Percentiles rank a stretch among this genome's conserved stretches.
phyloP scores from a whole-genome alignment of 2,888 invertebrate genomes.

The Bimastos eiseni region DNA sequence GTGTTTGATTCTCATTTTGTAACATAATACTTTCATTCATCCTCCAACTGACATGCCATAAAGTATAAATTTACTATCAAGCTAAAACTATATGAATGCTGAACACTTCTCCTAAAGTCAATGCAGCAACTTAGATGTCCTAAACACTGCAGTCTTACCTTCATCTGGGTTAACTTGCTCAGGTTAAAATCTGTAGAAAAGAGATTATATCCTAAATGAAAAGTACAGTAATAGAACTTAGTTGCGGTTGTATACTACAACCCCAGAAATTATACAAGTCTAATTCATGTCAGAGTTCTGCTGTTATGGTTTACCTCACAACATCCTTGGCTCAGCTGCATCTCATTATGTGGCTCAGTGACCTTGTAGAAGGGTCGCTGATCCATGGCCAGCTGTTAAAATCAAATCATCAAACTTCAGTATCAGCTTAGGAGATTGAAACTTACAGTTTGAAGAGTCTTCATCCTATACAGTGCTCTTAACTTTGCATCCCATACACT shows the following conservation, averaged over 20 bases:
- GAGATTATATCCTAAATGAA: not conserved
- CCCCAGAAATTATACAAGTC: not conserved
- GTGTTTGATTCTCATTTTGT: not conserved
- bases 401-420: not conserved
- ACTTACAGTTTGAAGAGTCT: too few relatives aligned
- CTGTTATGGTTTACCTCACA: not conserved
- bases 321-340: not conserved
- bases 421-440: too few relatives aligned
- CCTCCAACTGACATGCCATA: not conserved
- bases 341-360: not conserved
- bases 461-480: too few relatives aligned
- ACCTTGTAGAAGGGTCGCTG: slow-evolving; percentile 20
- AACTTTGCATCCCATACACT: too few relatives aligned
- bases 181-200: not conserved
- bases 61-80: too few relatives aligned
- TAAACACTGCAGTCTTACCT: not conserved
- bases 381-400: not conserved
- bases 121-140: too few relatives aligned
- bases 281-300: not conserved
- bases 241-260: not conserved
- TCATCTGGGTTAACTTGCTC: not conserved
- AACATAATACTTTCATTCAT: not conserved
- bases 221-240: not conserved
- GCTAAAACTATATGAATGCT: not conserved
- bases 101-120: too few relatives aligned